Evolutionary conservation across 2,888 invertebrate genomes (phyloP), one percentile per base, ranked within the genome.

Genomic region (Synergus japonicus): DNA sequence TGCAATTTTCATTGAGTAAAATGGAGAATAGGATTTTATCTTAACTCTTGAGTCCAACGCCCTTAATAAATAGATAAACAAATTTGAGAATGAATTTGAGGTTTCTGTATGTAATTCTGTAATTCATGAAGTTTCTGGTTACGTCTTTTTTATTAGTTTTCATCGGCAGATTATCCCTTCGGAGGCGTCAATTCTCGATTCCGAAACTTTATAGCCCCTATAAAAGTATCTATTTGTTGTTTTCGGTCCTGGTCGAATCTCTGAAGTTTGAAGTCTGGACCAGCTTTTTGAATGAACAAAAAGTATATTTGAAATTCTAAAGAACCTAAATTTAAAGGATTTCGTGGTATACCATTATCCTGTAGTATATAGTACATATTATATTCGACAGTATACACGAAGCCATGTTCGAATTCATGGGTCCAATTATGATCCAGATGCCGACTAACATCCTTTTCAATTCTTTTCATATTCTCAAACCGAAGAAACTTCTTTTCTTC

Each of bases 81-180:
- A 58, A 58, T 18, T 18, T 18, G 8, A 18, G 8, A 9, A n/a
- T 8, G 18, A n/a, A 4, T 4, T 58, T 58, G n/a, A 1, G 2
- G 7, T 18, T n/a, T 58, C 15, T 49, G 15, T 18, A 18, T 5
- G 10, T 9, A 44, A 9, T 44, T 44, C 10, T 44, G 7, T 9
- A 7, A 44, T 44, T 9, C 7, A 44, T 0, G 1, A 58, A 18
- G n/a, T 58, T 18, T 9, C 18, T 9, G n/a, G 22, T 76, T 22
- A 77, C 81, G 84, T 41, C 43, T 44, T 44, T 44, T 90, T 90
- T 90, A 90, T 90, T 89, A 89, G 87, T 89, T 90, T 90, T 89
- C 89, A 90, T 88, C 88, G 87, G 87, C 86, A 90, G 90, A 91
- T 91, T 91, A 90, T 90, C 87, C 90, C 90, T 89, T 90, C 89